These are phyloP conservation scores for Melopsittacus undulatus DNA, from an alignment of 2,797 vertebrate genomes.

Conservation along the genomic window DNA sequence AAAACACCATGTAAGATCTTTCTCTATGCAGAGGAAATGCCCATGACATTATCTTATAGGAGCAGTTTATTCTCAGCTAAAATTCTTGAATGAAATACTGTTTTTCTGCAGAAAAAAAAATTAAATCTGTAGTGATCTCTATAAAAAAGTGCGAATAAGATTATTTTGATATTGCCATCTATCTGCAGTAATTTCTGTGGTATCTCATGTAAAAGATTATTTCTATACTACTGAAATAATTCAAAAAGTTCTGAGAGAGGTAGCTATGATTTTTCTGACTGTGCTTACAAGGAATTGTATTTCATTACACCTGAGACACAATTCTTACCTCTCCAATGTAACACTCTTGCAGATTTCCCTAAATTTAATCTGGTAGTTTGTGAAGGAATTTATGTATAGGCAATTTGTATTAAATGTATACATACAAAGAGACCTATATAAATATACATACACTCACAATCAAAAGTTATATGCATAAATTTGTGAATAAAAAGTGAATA, in stretches of 20 bases:
- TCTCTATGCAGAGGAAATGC: background rate
- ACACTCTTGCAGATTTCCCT: background rate
- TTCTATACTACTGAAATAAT: background rate
- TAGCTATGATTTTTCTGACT: background rate
- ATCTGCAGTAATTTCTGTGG: background rate
- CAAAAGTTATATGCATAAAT: background rate
- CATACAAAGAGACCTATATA: background rate
- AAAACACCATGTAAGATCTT: background rate
- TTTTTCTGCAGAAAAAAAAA: background rate
- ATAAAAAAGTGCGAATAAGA: background rate
- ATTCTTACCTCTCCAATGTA: background rate
- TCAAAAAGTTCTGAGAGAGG: background rate
- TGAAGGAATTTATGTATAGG: background rate
- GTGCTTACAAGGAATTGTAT: background rate
- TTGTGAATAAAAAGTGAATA: background rate
- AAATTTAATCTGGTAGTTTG: background rate
- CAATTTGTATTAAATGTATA: background rate
- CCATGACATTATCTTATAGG: background rate
- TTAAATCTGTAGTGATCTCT: background rate
- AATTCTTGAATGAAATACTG: background rate
- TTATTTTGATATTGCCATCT: background rate
- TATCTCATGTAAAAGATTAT: background rate
- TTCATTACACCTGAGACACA: background rate
- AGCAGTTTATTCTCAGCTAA: background rate
- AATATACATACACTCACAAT: background rate